Evolutionary conservation across 1,140 invertebrate genomes (phyloP), one percentile per base, ranked within the genome.

Genomic region (Geopemphigus sp.): DNA sequence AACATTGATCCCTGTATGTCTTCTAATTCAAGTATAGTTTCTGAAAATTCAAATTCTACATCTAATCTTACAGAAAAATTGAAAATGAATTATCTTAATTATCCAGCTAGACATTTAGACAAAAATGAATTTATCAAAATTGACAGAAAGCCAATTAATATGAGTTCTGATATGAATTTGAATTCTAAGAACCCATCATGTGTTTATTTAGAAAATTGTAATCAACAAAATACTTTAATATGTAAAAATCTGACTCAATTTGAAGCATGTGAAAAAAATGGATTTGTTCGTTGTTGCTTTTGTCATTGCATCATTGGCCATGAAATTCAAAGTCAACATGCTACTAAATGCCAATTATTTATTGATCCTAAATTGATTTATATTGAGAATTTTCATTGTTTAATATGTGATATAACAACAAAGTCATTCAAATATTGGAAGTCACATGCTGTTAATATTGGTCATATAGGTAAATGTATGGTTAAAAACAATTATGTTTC

Each of bases 381-480:
- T 72, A 54, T 72, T 15, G 0, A 54, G 14, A 14, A 24, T 17
- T 72, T 78, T 78, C 12, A 26, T 47, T 78, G 74, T 63, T 29
- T 78, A 1, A 24, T 78, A 14, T 78, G 74, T 78, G 57, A 78
- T 0, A 47, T 1, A 26, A 24, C 14, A 24, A 12, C 61, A 0
- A 78, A 63, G 50, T 50, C 6, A 0, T 47, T 47, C 47, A 47
- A 22, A 61, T 15, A 50, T 47, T 78, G 74, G 74, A 61, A 78
- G 39, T 47, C 15, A n/a, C 74, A 78, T 47, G 24, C 39, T 61
- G 29, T 78, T 50, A 61, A 29, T 63, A 5, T 22, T 47, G 3
- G 1, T 29, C 74, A 78, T 47, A n/a, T 78, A 26, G n/a, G 39
- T 19, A 63, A 78, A 50, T 78, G 74, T 26, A n/a, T 47, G 22